phyloP scores from a whole-genome alignment of 2,797 vertebrate genomes.

The Myotis daubentonii region DNA sequence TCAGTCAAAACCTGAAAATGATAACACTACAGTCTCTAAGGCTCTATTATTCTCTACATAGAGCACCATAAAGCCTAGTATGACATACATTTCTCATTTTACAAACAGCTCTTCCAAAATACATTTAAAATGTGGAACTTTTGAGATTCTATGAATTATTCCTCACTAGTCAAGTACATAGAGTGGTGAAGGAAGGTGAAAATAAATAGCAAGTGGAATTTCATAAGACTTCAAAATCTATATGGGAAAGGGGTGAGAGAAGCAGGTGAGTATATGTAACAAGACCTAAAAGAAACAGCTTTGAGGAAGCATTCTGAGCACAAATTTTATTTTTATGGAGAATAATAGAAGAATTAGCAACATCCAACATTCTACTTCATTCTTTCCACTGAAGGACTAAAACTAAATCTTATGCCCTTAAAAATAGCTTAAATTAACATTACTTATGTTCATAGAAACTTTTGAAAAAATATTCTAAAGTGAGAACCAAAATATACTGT shows the following conservation, averaged over 20 bases:
- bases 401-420: slow-evolving; percentile 58
- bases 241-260: neutral
- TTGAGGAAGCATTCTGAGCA: slow-evolving; percentile 53
- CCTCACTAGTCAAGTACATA: slow-evolving; percentile 16
- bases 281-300: slow-evolving; percentile 19
- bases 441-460: slow-evolving; percentile 51
- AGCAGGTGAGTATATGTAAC: neutral
- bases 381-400: slow-evolving; percentile 24
- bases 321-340: slow-evolving; percentile 28
- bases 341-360: slow-evolving; percentile 55
- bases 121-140: slow-evolving; percentile 53
- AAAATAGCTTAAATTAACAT: slow-evolving; percentile 66
- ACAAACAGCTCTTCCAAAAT: slow-evolving; percentile 65
- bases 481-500: slow-evolving; percentile 35
- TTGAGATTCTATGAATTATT: slow-evolving; percentile 56
- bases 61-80: neutral
- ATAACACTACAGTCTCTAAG: neutral
- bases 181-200: neutral
- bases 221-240: slow-evolving; percentile 53
- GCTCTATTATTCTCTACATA: slow-evolving; percentile 3
- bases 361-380: neutral
- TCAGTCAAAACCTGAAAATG: slow-evolving; percentile 24
- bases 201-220: slow-evolving; percentile 57
- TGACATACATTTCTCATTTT: slow-evolving; percentile 59
- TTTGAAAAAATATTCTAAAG: slow-evolving; percentile 36